Base-by-base conservation (phyloP, 2,113 vertebrate species). In the Larimichthys crocea region DNA sequence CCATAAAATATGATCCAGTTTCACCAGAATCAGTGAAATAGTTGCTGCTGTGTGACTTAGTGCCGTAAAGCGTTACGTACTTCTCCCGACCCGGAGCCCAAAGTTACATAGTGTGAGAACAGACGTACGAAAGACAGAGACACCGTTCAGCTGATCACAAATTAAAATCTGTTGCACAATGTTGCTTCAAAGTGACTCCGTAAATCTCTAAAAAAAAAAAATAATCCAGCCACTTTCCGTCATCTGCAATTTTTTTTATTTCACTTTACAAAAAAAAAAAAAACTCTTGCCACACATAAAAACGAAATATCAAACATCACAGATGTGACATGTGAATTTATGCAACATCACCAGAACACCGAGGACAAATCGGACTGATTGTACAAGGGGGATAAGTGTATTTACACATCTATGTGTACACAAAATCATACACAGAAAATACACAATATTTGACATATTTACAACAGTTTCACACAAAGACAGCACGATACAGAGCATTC, bases 191-290 rank as follows among this genome's bases (percentile, higher is more conserved):
- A 35, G 31, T 35, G 31, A 35, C 31, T 35, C 31, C 3, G 42
- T 10, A 1, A 1, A 46, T 46, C 11, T 46, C 11, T 46, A 46
- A n/a, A n/a, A n/a, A n/a, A 24, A 80, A 85, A 46, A 29, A 80
- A 85, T 65, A 71, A 86, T 50, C 24, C 68, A 87, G 66, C 24
- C n/a, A 68, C 67, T 44, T 11, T 80, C 44, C 64, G 14, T 89
- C 81, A 67, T 80, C 79, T 84, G 83, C 84, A 72, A 42, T 49
- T 63, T 86, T 94, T 94, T 40, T 94, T 92, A 95, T 94, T 94
- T 79, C 83, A 88, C 84, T 75, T 91, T 94, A 88, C 80, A 94
- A 94, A 94, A 35, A 92, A 92, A 26, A 2, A 26, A 26, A 26
- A 26, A 87, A 90, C 69, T 63, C 61, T 83, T 62, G 73, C 74